Conservation (phyloP, 2,888 invertebrate genomes). For the Eristalinus aeneus region DNA sequence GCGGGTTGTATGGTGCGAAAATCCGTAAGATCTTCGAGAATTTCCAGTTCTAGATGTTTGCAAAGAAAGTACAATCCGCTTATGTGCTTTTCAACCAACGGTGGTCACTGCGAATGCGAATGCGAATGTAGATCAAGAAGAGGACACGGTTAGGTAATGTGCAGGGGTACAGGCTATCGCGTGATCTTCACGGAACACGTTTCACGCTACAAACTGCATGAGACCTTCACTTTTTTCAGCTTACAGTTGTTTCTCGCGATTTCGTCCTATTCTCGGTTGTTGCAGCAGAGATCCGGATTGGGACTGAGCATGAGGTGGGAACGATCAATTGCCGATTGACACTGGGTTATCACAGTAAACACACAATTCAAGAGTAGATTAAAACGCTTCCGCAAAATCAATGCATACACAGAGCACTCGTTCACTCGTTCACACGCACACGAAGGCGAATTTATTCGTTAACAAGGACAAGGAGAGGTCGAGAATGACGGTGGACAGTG, state of each 20-base stretch:
- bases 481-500: constrained; percentile 26
- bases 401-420: neutral
- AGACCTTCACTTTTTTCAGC: constrained; percentile 48
- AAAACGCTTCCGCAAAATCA: constrained; percentile 19
- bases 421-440: neutral
- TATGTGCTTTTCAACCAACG: constrained; percentile 22
- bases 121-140: constrained; percentile 44
- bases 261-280: constrained; percentile 23
- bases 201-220: constrained; percentile 41
- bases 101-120: constrained; percentile 4
- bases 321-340: constrained; percentile 18
- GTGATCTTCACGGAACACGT: constrained; percentile 61
- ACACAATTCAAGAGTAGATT: constrained; percentile 23
- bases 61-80: constrained; percentile 42
- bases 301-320: constrained; percentile 9
- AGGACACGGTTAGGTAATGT: constrained; percentile 52
- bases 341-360: constrained; percentile 45
- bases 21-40: constrained; percentile 24
- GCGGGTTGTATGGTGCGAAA: neutral
- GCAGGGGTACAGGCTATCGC: constrained; percentile 39
- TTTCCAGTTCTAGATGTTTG: constrained; percentile 14
- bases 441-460: neutral
- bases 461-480: neutral
- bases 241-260: neutral
- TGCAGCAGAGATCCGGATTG: constrained; percentile 27